phyloP scores from a whole-genome alignment of 2,113 vertebrate species.

The Nerophis ophidion region DNA sequence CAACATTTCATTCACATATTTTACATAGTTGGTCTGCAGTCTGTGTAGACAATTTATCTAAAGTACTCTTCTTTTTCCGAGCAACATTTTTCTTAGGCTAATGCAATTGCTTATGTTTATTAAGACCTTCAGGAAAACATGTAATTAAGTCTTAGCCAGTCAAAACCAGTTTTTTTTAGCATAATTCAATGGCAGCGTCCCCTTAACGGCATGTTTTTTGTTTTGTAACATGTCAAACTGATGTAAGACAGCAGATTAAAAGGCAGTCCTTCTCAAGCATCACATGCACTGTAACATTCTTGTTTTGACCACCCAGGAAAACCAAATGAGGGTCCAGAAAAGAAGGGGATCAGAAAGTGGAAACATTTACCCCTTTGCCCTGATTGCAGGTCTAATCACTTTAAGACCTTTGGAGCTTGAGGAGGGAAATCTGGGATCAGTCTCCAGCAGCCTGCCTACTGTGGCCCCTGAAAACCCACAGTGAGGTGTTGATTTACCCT shows the following conservation, averaged over 20 bases:
- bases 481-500: constrained; percentile 65
- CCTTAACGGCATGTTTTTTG: not conserved
- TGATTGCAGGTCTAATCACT: constrained; percentile 66
- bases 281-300: constrained; percentile 6
- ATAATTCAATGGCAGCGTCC: constrained; percentile 2
- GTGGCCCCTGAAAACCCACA: constrained; percentile 54
- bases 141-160: constrained; percentile 5
- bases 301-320: constrained; percentile 55
- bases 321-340: constrained; percentile 38
- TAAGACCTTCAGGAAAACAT: constrained; percentile 8
- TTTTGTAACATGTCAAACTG: not conserved
- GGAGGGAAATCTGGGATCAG: constrained; percentile 63
- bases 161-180: not conserved
- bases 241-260: constrained; percentile 10
- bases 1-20: constrained; percentile 4
- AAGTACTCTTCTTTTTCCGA: constrained; percentile 7
- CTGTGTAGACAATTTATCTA: constrained; percentile 5
- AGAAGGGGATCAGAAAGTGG: constrained; percentile 42
- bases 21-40: not conserved
- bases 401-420: constrained; percentile 53
- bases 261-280: not conserved
- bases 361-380: constrained; percentile 51
- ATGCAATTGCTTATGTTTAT: constrained; percentile 4
- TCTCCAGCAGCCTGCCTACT: constrained; percentile 45
- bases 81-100: constrained; percentile 3